phyloP scores from a whole-genome alignment of 2,888 invertebrate species.

The Nomada goodeniana region DNA sequence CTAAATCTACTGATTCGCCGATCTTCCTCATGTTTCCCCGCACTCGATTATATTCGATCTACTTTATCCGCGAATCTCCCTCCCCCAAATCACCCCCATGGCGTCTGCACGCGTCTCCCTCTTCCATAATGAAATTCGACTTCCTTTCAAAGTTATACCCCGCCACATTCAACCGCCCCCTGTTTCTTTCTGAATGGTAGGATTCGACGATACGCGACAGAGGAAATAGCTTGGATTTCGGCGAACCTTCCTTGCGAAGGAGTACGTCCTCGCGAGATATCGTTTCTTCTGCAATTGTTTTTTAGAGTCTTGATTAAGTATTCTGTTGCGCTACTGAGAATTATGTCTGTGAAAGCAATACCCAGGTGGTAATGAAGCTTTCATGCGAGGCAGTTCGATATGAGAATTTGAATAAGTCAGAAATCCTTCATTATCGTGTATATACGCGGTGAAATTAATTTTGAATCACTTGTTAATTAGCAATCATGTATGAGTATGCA shows the following conservation, averaged over 20 bases:
- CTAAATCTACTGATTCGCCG: not conserved
- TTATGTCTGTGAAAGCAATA: too few relatives aligned
- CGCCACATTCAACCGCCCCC: not conserved
- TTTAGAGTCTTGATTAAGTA: conserved; percentile 11
- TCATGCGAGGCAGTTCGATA: not conserved
- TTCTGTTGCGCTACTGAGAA: too few relatives aligned
- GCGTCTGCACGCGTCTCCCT: conserved; percentile 53
- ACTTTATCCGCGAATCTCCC: not conserved
- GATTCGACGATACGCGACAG: conserved; percentile 8
- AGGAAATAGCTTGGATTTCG: conserved; percentile 36
- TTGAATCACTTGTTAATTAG: not conserved
- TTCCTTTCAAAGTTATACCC: conserved; percentile 56
- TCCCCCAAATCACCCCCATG: conserved; percentile 19
- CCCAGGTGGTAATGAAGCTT: too few relatives aligned
- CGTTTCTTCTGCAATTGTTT: conserved; percentile 18
- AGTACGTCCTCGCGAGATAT: conserved; percentile 11
- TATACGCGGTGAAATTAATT: not conserved
- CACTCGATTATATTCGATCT: conserved; percentile 1
- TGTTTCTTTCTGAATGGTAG: not conserved
- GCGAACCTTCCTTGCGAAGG: conserved; percentile 19
- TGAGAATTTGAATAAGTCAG: not conserved
- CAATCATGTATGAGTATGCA: not conserved
- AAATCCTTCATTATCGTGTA: not conserved
- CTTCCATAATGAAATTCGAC: conserved; percentile 64
- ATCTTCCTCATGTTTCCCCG: not conserved